These are phyloP conservation scores for Enoplolaimus lenunculus DNA, from an alignment of 2,888 invertebrate species.

Conservation along the genomic window DNA sequence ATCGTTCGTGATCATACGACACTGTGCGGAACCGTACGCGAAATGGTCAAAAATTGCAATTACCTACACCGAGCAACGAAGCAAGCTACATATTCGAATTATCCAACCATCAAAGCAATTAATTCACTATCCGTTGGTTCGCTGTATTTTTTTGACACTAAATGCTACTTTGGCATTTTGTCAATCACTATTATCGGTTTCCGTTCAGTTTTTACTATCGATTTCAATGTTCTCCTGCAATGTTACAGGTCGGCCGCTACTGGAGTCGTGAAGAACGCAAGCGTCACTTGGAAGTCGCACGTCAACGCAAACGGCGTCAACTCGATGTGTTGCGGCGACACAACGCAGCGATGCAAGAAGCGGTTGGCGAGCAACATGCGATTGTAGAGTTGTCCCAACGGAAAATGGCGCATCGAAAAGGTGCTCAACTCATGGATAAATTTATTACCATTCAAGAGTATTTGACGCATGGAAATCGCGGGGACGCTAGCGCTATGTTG, in stretches of 20 bases:
- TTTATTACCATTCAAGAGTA: slow-evolving; percentile 52
- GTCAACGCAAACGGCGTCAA: slow-evolving; percentile 49
- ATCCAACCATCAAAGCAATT: too few relatives aligned
- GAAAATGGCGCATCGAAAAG: slow-evolving; percentile 43
- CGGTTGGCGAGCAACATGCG: slow-evolving; percentile 28
- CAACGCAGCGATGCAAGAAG: background rate
- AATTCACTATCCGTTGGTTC: too few relatives aligned
- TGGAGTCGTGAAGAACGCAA: slow-evolving; percentile 63
- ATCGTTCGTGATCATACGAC: too few relatives aligned
- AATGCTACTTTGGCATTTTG: too few relatives aligned
- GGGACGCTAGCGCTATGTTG: slow-evolving; percentile 35
- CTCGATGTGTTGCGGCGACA: slow-evolving; percentile 34
- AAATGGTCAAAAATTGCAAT: too few relatives aligned
- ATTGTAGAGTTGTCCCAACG: slow-evolving; percentile 47
- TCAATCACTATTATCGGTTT: too few relatives aligned
- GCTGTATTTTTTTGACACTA: too few relatives aligned
- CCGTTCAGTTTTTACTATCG: too few relatives aligned
- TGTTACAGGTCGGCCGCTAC: slow-evolving; percentile 55
- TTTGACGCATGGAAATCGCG: slow-evolving; percentile 48
- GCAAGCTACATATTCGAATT: too few relatives aligned
- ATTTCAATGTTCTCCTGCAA: too few relatives aligned
- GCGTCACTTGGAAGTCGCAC: slow-evolving; percentile 56
- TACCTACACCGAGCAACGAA: too few relatives aligned
- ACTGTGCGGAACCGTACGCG: too few relatives aligned
- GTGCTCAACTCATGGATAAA: slow-evolving; percentile 47